Conservation (phyloP, 2,113 vertebrate species). For the Helogale parvula region DNA sequence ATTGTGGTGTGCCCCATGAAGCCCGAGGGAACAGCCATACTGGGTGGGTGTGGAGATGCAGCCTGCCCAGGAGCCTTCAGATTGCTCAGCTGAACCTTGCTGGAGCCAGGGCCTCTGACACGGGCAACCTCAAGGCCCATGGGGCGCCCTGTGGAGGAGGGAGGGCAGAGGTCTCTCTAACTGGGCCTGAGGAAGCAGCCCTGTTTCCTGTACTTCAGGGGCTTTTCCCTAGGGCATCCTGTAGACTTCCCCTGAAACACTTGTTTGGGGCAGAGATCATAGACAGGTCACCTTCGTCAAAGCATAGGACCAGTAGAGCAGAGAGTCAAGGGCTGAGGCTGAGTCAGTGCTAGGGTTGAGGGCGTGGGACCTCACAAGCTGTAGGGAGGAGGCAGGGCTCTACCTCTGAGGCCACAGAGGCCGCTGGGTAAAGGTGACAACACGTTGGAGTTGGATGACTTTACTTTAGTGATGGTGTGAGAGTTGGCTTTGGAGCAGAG, state of each 20-base stretch:
- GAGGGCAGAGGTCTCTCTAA: background rate
- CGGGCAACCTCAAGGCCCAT: background rate
- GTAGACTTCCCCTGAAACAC: background rate
- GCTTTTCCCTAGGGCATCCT: background rate
- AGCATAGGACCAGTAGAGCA: background rate
- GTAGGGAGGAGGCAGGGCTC: background rate
- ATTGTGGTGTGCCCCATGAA: background rate
- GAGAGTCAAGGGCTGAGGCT: background rate
- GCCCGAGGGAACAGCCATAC: background rate
- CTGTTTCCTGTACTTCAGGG: background rate
- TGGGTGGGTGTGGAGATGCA: background rate
- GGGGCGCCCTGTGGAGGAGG: background rate
- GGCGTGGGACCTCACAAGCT: background rate
- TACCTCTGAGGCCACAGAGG: background rate
- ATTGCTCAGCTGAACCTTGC: background rate
- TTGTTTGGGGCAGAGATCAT: constrained; percentile 1
- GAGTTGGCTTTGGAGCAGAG: background rate
- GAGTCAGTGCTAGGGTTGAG: background rate
- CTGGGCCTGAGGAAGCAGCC: constrained; percentile 2
- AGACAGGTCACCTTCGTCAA: background rate
- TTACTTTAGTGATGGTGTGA: background rate
- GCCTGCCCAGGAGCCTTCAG: background rate
- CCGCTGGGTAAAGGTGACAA: background rate
- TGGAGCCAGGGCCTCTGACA: background rate
- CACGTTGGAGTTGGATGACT: background rate